These are phyloP conservation scores for Lomographa bimaculata DNA, from an alignment of 2,888 invertebrate genomes.

Conservation along the genomic window DNA sequence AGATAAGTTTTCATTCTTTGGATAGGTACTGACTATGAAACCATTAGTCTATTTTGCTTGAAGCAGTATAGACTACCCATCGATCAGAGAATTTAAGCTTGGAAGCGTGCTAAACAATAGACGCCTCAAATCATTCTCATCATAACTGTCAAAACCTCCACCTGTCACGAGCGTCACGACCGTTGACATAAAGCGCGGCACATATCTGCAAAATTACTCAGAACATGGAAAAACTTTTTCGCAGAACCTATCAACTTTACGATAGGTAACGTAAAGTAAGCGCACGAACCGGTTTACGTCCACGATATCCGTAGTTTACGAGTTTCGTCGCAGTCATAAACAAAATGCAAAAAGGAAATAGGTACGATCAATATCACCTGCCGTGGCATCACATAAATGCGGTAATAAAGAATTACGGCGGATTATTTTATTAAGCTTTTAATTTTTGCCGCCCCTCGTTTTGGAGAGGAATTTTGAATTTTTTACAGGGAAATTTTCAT, in stretches of 20 bases:
- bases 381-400: conserved; percentile 29
- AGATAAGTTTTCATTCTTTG: no score
- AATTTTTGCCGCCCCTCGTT: conserved; percentile 26
- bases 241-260: conserved; percentile 35
- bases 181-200: conserved; percentile 12
- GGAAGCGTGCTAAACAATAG: no score
- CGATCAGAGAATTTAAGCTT: no score
- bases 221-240: conserved; percentile 35
- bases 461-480: conserved; percentile 1
- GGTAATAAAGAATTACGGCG: conserved; percentile 34
- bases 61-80: no score
- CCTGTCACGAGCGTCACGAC: neutral
- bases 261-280: conserved; percentile 30
- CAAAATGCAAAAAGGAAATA: conserved; percentile 40
- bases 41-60: no score
- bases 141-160: conserved; percentile 12
- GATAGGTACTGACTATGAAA: no score
- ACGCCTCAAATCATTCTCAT: neutral
- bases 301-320: conserved; percentile 38
- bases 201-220: conserved; percentile 14
- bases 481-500: conserved; percentile 6
- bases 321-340: conserved; percentile 37
- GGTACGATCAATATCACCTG: conserved; percentile 40
- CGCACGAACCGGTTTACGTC: conserved; percentile 32
- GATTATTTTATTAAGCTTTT: conserved; percentile 31